phyloP scores from a whole-genome alignment of 2,797 vertebrate genomes.

The Orestias chungarensis region DNA sequence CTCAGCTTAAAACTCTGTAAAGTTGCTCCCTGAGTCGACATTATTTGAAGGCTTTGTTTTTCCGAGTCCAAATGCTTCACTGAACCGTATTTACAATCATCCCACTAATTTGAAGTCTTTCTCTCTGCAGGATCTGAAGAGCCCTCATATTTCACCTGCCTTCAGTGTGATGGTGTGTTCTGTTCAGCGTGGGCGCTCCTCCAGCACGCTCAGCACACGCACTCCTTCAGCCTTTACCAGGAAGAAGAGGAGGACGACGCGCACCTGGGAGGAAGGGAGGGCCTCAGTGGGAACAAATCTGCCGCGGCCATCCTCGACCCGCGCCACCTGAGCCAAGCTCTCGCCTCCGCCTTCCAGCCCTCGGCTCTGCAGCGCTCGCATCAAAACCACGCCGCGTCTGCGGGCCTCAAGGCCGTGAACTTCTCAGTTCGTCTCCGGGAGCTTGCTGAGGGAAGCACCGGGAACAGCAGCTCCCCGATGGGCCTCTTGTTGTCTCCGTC shows the following conservation, averaged over 20 bases:
- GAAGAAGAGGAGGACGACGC: constrained; percentile 56
- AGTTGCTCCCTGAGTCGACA: background rate
- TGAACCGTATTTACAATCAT: background rate
- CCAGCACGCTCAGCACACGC: constrained; percentile 84
- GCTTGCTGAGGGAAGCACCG: constrained; percentile 72
- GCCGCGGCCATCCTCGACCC: constrained; percentile 73
- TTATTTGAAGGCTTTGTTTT: background rate
- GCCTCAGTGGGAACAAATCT: constrained; percentile 30
- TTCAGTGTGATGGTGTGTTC: constrained; percentile 82
- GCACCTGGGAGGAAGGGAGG: constrained; percentile 24
- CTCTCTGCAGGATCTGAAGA: constrained; percentile 68
- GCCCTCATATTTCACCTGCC: constrained; percentile 81
- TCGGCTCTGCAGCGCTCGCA: constrained; percentile 57
- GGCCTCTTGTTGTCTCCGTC: constrained; percentile 74
- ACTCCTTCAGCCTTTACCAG: constrained; percentile 85
- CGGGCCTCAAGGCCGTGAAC: constrained; percentile 72
- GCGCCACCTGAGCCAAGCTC: constrained; percentile 72
- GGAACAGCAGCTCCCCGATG: constrained; percentile 34
- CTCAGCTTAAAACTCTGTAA: background rate
- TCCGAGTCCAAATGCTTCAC: background rate
- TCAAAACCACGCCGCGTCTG: constrained; percentile 38
- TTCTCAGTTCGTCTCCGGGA: constrained; percentile 81
- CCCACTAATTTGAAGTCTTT: background rate
- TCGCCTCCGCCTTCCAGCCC: constrained; percentile 75
- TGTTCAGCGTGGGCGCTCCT: constrained; percentile 82